Base-by-base conservation (phyloP, 2,797 vertebrate genomes). In the Odontamblyopus lacepedii region DNA sequence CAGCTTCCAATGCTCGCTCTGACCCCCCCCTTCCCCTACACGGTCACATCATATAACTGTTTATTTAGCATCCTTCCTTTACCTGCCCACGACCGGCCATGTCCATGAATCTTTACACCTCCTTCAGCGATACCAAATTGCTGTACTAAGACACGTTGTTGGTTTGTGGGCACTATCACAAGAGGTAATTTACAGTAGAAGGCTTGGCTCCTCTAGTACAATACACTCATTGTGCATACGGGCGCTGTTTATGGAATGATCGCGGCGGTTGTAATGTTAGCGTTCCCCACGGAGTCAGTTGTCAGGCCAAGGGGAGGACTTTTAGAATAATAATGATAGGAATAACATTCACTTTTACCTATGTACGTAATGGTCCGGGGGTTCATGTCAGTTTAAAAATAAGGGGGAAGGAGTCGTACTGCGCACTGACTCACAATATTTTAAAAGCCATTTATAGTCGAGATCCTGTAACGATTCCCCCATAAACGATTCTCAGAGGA, bases 151-250 rank as follows among this genome's bases (percentile, higher is more conserved):
- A 84, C 69, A 75, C 66, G 72, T 73, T 76, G 63, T 67, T 62
- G 77, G 81, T 83, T 78, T 38, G 11, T 6, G 67, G 75, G 71
- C 59, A 56, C 72, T 73, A 86, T 83, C 77, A 82, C 59, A 57
- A 69, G 70, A 74, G 81, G 77, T 88, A 68, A 89, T 77, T 81
- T 79, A 71, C 67, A 69, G 67, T 41, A 67, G 35, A 75, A 75
- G 77, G 1, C 70, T 74, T 74, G 69, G 77, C 87, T 84, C 74
- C 77, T 55, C 6, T 13, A 30, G 29, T 83, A 94, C 92, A 94
- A 91, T 90, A 86, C 30, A 48, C 85, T 87, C 91, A 93, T 93
- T 94, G 94, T 94, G 86, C 87, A 55, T 71, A 77, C 66, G 51
- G 66, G 67, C 78, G 73, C 55, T 44, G 81, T 85, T 92, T 86